Base-by-base conservation (phyloP, 2,888 invertebrate species). In the Nowickia ferox region DNA sequence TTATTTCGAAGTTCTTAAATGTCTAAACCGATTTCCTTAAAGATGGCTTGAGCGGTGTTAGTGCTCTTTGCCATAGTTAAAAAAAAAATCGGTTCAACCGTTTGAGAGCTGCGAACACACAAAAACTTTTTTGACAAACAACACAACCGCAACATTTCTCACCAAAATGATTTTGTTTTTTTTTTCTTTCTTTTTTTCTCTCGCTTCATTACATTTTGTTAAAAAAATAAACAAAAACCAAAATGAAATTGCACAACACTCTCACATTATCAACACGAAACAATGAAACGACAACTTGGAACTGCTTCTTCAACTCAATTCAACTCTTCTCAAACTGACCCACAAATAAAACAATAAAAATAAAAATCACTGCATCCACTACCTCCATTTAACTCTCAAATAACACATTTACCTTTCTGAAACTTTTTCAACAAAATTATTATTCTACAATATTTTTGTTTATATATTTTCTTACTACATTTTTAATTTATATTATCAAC, bases 121-220 rank as follows among this genome's bases (percentile, higher is more conserved):
- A 30, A 30, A 30, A 30, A 30, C 0, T 38, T 8, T 19, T 59
- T 48, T 40, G 13, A 13, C 42, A 44, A 44, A 53, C 15, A 46
- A 59, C 5, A 68, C 59, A 79, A 71, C 38, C n/a, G 53, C 65
- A 83, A 44, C 8, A 69, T 13, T 68, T 80, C n/a, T 65, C 48
- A 63, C 55, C 55, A 82, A 63, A 66, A 77, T 59, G 69, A 83
- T 71, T 85, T 87, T 72, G 82, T 89, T 89, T 88, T 89, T 84
- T 86, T 71, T 87, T 87, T 79, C 84, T 79, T 88, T 30, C 6
- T 6, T 88, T 88, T 84, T 88, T 81, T 80, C 78, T 84, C 77
- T 76, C 86, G 65, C 72, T 76, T 69, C 59, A 55, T 68, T 66
- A 48, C 13, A 10, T 46, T 79, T 79, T 72, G 10, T 44, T 72